Evolutionary conservation across 2,888 invertebrate species (phyloP).

Genomic region (Melanotus villosus): DNA sequence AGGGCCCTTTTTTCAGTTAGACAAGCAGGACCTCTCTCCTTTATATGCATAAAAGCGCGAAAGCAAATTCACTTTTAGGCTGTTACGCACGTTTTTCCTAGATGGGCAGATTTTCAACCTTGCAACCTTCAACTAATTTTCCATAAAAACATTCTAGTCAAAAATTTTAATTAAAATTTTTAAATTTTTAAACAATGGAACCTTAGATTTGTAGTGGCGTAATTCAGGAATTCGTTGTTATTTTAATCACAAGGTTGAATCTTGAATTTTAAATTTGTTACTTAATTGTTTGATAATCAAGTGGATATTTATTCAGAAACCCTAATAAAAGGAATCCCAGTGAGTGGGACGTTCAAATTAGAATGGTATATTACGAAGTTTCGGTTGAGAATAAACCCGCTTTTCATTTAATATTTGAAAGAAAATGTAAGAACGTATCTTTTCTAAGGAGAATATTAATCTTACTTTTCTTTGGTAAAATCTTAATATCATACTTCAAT

Average conservation of each 20-base stretch:
- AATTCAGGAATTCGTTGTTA: no score
- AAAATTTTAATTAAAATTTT: no score
- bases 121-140: no score
- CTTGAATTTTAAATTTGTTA: no score
- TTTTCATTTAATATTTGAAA: slow-evolving; percentile 1
- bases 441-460: slow-evolving; percentile 11
- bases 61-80: neutral
- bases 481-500: neutral
- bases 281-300: no score
- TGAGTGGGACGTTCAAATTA: neutral
- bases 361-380: slow-evolving; percentile 10
- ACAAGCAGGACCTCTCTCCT: neutral
- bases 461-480: slow-evolving; percentile 6
- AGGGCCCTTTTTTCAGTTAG: neutral
- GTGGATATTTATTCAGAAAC: no score
- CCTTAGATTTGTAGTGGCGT: no score
- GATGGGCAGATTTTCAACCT: neutral
- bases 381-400: neutral
- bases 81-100: neutral
- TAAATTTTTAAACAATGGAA: no score
- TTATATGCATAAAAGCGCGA: neutral
- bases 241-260: no score
- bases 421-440: neutral
- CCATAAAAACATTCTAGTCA: neutral
- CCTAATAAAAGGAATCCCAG: neutral